These are phyloP conservation scores for Hemiprocne comata DNA, from an alignment of 2,113 vertebrate species.

Conservation along the genomic window DNA sequence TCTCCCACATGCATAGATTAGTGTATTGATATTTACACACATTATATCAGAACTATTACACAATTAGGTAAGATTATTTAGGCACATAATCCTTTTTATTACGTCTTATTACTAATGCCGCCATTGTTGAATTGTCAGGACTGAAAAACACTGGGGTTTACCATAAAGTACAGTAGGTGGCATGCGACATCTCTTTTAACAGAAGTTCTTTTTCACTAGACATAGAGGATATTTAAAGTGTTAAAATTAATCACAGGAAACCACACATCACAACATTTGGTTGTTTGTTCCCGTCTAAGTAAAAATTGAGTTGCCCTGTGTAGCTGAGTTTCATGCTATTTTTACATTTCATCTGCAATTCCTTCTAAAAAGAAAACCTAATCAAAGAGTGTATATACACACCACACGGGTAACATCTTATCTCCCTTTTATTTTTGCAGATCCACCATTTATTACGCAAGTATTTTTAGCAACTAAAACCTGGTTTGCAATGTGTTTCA, in stretches of 20 bases:
- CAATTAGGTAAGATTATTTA: constrained; percentile 38
- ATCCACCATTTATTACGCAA: constrained; percentile 30
- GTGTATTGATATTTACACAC: background rate
- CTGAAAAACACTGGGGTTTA: background rate
- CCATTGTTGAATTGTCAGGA: background rate
- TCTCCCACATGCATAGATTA: background rate
- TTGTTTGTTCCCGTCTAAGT: background rate
- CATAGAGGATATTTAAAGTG: background rate
- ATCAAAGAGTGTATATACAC: constrained; percentile 6
- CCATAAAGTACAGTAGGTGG: constrained; percentile 54
- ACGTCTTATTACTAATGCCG: background rate
- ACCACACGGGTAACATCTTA: constrained; percentile 19
- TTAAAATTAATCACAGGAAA: constrained; percentile 30
- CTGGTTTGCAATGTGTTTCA: constrained; percentile 45
- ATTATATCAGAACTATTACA: constrained; percentile 29
- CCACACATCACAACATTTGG: background rate
- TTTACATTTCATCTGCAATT: constrained; percentile 48
- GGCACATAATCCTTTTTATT: constrained; percentile 46
- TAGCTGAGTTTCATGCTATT: constrained; percentile 17
- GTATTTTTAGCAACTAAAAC: constrained; percentile 65
- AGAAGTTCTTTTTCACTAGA: background rate
- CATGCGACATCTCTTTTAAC: background rate
- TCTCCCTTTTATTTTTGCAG: constrained; percentile 32
- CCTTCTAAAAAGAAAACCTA: constrained; percentile 30
- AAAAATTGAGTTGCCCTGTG: background rate